A percentile compares a stretch with the other conserved stretches of the same genome.
These are phyloP conservation scores for Neocrepidodera transversa DNA, from an alignment of 2,888 invertebrate genomes.

Conservation along the genomic window DNA sequence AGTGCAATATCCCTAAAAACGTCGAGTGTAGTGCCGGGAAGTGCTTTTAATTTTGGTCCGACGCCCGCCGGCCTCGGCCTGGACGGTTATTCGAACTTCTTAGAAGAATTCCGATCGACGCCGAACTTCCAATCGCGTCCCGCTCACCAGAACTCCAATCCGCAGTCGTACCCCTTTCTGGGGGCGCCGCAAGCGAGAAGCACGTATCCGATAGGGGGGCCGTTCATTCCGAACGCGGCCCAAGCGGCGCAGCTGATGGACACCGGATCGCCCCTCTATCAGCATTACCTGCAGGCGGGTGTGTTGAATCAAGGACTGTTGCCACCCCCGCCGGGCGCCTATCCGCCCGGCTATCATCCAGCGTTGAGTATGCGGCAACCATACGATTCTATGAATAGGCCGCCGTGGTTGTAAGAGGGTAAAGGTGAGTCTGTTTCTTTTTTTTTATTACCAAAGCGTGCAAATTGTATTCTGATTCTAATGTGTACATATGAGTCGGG, in stretches of 20 bases:
- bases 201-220: slow-evolving; percentile 66
- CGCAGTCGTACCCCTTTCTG: slow-evolving; percentile 66
- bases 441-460: slow-evolving; percentile 20
- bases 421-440: slow-evolving; percentile 10
- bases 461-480: too few species aligned
- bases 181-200: slow-evolving; percentile 64
- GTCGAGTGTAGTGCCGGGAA: slow-evolving; percentile 77
- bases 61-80: slow-evolving; percentile 67
- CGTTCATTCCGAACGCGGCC: slow-evolving; percentile 65
- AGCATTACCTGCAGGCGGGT: slow-evolving; percentile 72
- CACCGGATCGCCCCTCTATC: slow-evolving; percentile 72
- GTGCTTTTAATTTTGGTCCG: slow-evolving; percentile 85
- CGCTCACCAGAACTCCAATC: slow-evolving; percentile 54
- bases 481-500: neutral
- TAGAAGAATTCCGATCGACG: slow-evolving; percentile 73
- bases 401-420: slow-evolving; percentile 67
- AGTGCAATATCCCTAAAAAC: slow-evolving; percentile 70
- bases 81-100: slow-evolving; percentile 71
- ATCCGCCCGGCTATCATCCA: slow-evolving; percentile 71
- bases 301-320: slow-evolving; percentile 62
- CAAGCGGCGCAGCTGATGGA: slow-evolving; percentile 65
- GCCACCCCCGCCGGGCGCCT: slow-evolving; percentile 57
- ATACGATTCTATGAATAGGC: slow-evolving; percentile 73
- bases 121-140: slow-evolving; percentile 64
- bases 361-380: slow-evolving; percentile 74